Conservation (phyloP, 2,888 invertebrate genomes). For the Stegana nigrithorax region DNA sequence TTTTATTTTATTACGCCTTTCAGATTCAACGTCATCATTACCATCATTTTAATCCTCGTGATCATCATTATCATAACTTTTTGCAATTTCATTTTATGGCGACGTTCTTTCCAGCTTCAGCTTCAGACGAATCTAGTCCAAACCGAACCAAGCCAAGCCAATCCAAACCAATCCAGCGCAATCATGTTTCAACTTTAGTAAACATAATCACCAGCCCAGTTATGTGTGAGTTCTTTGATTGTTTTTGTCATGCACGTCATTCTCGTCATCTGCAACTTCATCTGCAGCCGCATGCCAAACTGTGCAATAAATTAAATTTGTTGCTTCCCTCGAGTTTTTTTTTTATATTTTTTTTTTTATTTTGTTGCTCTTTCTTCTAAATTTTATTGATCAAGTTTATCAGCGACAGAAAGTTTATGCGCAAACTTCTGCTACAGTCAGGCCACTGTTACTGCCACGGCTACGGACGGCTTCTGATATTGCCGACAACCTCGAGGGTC, state of each 20-base stretch:
- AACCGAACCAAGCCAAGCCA: no score
- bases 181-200: no score
- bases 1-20: constrained; percentile 13
- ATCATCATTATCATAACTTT: no score
- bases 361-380: no score
- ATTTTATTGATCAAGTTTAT: constrained; percentile 57
- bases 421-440: background rate
- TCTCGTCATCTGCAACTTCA: background rate
- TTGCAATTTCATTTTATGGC: constrained; percentile 4
- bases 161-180: no score
- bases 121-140: no score
- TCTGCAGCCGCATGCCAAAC: background rate
- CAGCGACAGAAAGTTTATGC: background rate
- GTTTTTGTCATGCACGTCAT: background rate
- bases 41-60: no score
- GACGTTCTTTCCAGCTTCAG: background rate
- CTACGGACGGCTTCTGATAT: background rate
- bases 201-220: no score
- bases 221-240: background rate
- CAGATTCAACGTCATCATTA: no score
- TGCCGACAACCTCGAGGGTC: constrained; percentile 7
- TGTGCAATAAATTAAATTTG: constrained; percentile 48
- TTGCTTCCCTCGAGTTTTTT: no score
- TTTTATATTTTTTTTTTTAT: no score
- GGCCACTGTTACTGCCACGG: background rate